A percentile compares a stretch with the other conserved stretches of the same genome.
These are phyloP conservation scores for Panagrolaimus sp. DNA, from an alignment of 1,140 invertebrate genomes.

Conservation along the genomic window DNA sequence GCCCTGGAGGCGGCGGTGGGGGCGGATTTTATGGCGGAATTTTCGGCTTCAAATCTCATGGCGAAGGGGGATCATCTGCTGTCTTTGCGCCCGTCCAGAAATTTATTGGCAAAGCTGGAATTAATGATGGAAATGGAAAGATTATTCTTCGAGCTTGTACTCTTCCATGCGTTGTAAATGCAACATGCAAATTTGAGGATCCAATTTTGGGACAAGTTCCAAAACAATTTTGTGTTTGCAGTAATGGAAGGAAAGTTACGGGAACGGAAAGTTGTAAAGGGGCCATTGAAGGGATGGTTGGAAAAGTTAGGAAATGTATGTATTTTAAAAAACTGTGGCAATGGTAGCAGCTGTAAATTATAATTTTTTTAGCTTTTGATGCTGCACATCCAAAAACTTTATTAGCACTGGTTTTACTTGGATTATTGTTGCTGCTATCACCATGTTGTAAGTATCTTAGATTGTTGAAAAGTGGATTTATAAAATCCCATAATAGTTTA, in stretches of 20 bases:
- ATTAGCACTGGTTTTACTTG: neutral
- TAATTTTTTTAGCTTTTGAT: neutral
- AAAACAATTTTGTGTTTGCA: constrained; percentile 7
- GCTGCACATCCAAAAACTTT: constrained; percentile 7
- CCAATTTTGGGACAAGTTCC: neutral
- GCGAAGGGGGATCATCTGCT: neutral
- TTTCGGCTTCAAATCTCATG: neutral
- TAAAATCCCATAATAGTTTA: no score
- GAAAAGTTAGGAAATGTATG: neutral
- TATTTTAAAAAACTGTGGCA: neutral
- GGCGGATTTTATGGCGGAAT: constrained; percentile 29
- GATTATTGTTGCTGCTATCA: neutral
- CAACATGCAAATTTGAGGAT: constrained; percentile 10
- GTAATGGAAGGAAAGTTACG: neutral
- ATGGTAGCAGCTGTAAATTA: neutral
- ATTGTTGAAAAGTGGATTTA: no score
- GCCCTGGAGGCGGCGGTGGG: constrained; percentile 38
- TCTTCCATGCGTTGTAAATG: neutral
- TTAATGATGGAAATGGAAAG: constrained; percentile 11
- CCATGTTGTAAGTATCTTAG: neutral
- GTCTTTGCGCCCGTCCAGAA: constrained; percentile 7
- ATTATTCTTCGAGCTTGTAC: constrained; percentile 1
- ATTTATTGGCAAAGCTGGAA: constrained; percentile 5
- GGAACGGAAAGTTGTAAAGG: neutral
- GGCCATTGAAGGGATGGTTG: neutral